These are phyloP conservation scores for Bambusicola thoracicus DNA, from an alignment of 2,113 vertebrate genomes.

Conservation along the genomic window DNA sequence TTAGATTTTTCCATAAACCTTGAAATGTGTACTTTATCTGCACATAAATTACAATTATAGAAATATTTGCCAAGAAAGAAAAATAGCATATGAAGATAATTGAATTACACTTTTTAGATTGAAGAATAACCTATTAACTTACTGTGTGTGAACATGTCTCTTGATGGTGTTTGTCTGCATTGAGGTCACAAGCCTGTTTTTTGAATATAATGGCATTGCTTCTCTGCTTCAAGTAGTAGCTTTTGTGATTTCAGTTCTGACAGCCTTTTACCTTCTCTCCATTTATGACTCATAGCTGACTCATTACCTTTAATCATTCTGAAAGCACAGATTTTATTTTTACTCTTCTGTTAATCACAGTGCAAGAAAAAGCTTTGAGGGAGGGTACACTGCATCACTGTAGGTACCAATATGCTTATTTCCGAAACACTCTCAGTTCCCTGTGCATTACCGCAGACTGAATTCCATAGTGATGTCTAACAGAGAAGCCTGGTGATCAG, in stretches of 20 bases:
- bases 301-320: slow-evolving; percentile 50
- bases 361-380: background rate
- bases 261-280: background rate
- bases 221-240: slow-evolving; percentile 5
- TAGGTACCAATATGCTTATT: background rate
- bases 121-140: background rate
- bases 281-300: slow-evolving; percentile 42
- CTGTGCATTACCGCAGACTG: background rate
- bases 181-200: slow-evolving; percentile 32
- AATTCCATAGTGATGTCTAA: background rate
- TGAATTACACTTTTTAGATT: background rate
- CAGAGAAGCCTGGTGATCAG: background rate
- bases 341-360: slow-evolving; percentile 16
- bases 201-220: slow-evolving; percentile 27
- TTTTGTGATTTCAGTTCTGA: slow-evolving; percentile 24
- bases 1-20: background rate
- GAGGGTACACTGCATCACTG: background rate
- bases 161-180: slow-evolving; percentile 11
- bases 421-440: background rate
- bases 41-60: background rate
- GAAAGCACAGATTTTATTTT: slow-evolving; percentile 47
- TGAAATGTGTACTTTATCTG: background rate
- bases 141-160: slow-evolving; percentile 12
- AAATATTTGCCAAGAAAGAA: background rate
- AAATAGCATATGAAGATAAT: background rate